These are phyloP conservation scores for Sylvilagus floridanus DNA, from an alignment of 2,797 vertebrate species.

Conservation along the genomic window DNA sequence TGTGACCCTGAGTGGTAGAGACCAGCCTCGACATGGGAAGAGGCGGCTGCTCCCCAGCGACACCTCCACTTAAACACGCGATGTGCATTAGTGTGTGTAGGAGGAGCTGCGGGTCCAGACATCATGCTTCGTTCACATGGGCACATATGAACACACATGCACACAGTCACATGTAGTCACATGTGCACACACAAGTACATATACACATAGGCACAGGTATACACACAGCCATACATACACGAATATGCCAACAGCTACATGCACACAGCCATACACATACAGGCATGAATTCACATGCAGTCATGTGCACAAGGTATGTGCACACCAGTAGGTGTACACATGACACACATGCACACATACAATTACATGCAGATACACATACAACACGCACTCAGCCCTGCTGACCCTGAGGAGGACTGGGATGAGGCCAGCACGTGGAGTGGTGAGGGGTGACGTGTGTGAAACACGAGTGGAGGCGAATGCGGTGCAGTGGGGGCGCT, in stretches of 20 bases:
- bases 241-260: not conserved
- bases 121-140: not conserved
- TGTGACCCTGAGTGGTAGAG: accelerated
- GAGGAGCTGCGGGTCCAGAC: not conserved
- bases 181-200: not conserved
- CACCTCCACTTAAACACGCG: not conserved
- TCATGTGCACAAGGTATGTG: too few species aligned
- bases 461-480: not conserved
- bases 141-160: not conserved
- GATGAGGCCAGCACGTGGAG: accelerated
- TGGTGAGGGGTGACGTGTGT: accelerated
- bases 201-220: accelerated
- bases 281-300: too few species aligned
- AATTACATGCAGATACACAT: not conserved
- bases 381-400: not conserved
- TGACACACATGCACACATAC: not conserved
- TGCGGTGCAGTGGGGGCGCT: accelerated
- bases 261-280: not conserved
- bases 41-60: not conserved
- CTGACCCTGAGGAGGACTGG: not conserved
- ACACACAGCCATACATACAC: not conserved
- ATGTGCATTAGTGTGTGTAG: accelerated
- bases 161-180: too few species aligned
- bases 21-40: not conserved
- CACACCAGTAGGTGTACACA: not conserved